These are phyloP conservation scores for Cataglyphis albicans DNA, from an alignment of 2,888 invertebrate species.

Conservation along the genomic window DNA sequence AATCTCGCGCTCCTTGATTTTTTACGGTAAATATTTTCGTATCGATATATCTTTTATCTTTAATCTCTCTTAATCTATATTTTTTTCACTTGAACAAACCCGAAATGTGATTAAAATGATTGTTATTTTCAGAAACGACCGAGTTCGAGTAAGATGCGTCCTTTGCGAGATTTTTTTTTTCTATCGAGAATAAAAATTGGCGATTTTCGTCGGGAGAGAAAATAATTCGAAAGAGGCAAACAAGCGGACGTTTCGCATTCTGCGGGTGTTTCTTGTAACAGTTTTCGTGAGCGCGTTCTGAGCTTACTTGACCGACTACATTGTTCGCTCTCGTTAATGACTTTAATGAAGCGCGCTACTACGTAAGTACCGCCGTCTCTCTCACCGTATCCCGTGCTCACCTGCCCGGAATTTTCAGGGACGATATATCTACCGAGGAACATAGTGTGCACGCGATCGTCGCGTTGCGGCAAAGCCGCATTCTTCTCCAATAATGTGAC, in stretches of 20 bases:
- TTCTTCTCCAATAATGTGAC: slow-evolving; percentile 31
- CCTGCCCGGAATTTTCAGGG: slow-evolving; percentile 10
- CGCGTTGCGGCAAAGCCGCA: slow-evolving; percentile 14
- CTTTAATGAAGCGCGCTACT: slow-evolving; percentile 49
- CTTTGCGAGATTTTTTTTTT: too few species aligned
- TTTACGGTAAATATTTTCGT: not conserved
- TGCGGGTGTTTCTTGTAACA: slow-evolving; percentile 22
- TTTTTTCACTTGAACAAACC: not conserved
- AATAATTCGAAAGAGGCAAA: not conserved
- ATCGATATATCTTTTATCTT: not conserved
- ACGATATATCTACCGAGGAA: slow-evolving; percentile 31
- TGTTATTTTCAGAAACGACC: not conserved
- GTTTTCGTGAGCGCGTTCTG: slow-evolving; percentile 21
- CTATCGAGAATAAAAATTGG: not conserved
- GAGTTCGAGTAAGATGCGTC: not conserved
- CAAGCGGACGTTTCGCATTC: slow-evolving; percentile 17
- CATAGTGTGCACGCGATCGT: slow-evolving; percentile 8
- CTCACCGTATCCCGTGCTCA: not conserved
- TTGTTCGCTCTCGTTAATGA: slow-evolving; percentile 50
- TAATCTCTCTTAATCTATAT: not conserved
- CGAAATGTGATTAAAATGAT: slow-evolving; percentile 6
- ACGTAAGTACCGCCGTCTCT: slow-evolving; percentile 31
- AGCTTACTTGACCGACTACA: slow-evolving; percentile 17
- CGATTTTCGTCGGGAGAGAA: slow-evolving; percentile 21
- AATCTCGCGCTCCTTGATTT: not conserved